A percentile compares a stretch with the other conserved stretches of the same genome.
These are phyloP conservation scores for Lasiurus borealis DNA, from an alignment of 2,113 vertebrate genomes.

Conservation along the genomic window DNA sequence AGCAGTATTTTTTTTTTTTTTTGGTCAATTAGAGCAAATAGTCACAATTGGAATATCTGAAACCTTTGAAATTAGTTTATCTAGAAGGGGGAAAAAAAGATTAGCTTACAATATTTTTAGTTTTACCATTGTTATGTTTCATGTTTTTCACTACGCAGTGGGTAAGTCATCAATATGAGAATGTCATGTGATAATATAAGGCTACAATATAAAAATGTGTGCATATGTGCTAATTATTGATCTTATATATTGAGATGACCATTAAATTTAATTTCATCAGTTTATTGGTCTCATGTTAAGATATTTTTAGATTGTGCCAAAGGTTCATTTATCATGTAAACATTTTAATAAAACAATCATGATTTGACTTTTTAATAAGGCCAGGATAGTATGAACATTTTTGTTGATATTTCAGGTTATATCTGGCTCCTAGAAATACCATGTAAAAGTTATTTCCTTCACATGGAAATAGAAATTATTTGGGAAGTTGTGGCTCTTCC, in stretches of 20 bases:
- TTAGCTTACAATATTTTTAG: neutral
- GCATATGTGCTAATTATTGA: neutral
- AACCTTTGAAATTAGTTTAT: neutral
- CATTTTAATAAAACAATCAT: neutral
- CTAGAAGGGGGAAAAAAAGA: neutral
- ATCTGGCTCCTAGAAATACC: neutral
- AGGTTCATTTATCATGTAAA: neutral
- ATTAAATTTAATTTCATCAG: neutral
- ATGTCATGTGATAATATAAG: neutral
- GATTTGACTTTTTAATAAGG: slow-evolving; percentile 7
- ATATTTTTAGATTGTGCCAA: neutral
- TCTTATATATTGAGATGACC: neutral
- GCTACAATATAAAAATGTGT: neutral
- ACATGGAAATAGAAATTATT: neutral
- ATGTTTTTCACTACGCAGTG: neutral
- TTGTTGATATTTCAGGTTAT: neutral
- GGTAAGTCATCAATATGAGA: neutral
- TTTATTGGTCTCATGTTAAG: neutral
- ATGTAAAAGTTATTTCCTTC: neutral
- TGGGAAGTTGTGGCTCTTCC: neutral
- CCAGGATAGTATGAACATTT: neutral
- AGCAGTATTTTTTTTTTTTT: neutral
- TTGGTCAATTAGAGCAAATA: neutral
- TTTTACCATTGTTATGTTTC: neutral
- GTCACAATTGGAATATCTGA: neutral